phyloP scores from a whole-genome alignment of 2,113 vertebrate species.

The Oncorhynchus nerka region DNA sequence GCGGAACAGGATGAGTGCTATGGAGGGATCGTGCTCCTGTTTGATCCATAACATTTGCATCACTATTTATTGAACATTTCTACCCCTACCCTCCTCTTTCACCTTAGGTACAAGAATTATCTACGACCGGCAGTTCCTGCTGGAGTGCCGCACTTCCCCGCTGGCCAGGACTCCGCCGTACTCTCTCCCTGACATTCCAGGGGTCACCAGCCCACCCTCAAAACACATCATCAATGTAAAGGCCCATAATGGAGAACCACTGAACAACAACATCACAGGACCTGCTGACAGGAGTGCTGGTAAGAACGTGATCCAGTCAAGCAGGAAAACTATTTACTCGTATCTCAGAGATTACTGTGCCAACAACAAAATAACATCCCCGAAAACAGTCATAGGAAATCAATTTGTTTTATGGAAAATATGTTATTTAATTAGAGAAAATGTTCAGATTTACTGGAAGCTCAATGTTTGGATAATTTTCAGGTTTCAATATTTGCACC shows the following conservation, averaged over 20 bases:
- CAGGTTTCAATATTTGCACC: not conserved
- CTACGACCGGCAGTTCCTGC: constrained; percentile 88
- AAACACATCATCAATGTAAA: constrained; percentile 10
- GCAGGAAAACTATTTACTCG: not conserved
- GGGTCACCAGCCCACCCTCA: constrained; percentile 81
- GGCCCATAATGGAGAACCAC: constrained; percentile 31
- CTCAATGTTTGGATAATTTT: not conserved
- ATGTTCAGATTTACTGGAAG: not conserved
- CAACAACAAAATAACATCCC: too few species aligned
- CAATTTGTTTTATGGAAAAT: too few species aligned
- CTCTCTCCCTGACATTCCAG: constrained; percentile 85
- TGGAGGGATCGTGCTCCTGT: not conserved
- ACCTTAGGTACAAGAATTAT: constrained; percentile 79
- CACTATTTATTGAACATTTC: not conserved
- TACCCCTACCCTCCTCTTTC: not conserved
- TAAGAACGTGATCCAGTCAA: constrained; percentile 7
- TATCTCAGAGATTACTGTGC: too few species aligned
- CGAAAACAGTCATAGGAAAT: not conserved
- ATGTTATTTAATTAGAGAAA: too few species aligned
- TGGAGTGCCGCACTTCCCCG: constrained; percentile 86
- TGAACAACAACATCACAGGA: constrained; percentile 50
- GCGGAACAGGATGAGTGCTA: not conserved
- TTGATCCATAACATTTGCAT: not conserved
- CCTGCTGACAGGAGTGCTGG: constrained; percentile 64
- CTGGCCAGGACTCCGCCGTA: constrained; percentile 81